phyloP scores from a whole-genome alignment of 2,888 invertebrate species.

The Sinodicranocentrus sp. region DNA sequence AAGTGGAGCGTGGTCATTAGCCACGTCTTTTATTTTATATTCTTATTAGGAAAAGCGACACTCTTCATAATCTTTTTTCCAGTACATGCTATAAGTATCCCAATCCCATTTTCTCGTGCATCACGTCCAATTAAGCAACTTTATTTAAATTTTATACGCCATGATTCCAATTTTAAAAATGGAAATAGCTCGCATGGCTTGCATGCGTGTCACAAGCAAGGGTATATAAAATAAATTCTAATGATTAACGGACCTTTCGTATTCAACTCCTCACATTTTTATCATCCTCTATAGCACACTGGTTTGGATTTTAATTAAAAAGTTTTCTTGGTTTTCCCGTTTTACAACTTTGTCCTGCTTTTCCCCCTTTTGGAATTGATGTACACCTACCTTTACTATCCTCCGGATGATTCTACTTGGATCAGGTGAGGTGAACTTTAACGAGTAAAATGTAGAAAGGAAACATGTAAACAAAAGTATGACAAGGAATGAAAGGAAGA shows the following conservation, averaged over 20 bases:
- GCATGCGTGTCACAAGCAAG: too few relatives aligned
- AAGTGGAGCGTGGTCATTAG: constrained; percentile 11
- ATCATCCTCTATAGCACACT: too few relatives aligned
- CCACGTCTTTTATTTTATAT: not conserved
- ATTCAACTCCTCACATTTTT: too few relatives aligned
- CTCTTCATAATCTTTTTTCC: too few relatives aligned
- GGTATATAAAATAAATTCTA: too few relatives aligned
- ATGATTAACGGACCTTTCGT: too few relatives aligned
- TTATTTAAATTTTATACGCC: constrained; percentile 8
- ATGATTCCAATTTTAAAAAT: not conserved
- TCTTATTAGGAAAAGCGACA: not conserved
- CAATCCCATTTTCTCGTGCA: too few relatives aligned
- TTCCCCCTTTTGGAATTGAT: not conserved
- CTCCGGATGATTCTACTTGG: too few relatives aligned
- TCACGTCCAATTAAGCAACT: not conserved
- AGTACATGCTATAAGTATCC: too few relatives aligned
- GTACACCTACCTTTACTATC: not conserved
- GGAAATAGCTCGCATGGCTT: too few relatives aligned
- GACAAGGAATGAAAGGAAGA: too few relatives aligned
- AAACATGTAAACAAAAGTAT: not conserved
- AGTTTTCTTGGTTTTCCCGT: too few relatives aligned
- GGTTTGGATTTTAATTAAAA: constrained; percentile 6
- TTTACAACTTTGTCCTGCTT: not conserved
- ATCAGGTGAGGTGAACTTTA: not conserved
- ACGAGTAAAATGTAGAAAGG: not conserved